phyloP scores from a whole-genome alignment of 2,113 vertebrate genomes.

The Muscicapa adusta region DNA sequence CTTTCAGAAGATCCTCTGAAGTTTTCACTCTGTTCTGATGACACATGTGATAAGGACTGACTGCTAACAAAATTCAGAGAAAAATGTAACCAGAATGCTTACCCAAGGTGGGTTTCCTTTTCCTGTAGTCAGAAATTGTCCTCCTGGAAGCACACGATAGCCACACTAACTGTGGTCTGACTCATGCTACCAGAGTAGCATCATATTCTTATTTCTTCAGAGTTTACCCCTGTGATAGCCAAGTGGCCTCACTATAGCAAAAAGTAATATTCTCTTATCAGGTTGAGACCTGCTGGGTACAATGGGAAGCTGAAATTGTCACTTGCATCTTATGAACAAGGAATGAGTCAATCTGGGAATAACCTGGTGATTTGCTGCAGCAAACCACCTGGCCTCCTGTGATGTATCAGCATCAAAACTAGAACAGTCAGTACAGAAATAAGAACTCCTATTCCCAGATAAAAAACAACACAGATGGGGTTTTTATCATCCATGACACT shows the following conservation, averaged over 20 bases:
- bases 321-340: neutral
- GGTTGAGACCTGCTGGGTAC: neutral
- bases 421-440: neutral
- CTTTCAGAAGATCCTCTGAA: conserved; percentile 3
- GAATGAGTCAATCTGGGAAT: neutral
- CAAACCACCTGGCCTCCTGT: neutral
- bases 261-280: neutral
- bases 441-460: neutral
- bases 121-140: conserved; percentile 68
- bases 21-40: conserved; percentile 36
- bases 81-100: conserved; percentile 73
- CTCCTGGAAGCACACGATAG: neutral
- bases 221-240: neutral
- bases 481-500: neutral
- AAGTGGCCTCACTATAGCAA: neutral
- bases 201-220: neutral
- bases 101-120: conserved; percentile 76
- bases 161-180: neutral
- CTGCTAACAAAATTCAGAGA: conserved; percentile 74
- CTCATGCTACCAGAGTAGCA: neutral
- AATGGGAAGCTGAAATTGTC: neutral
- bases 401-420: neutral
- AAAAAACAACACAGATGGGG: neutral
- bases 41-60: neutral
- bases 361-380: neutral